These are phyloP conservation scores for Yponomeuta malinellus DNA, from an alignment of 2,888 invertebrate genomes.

Conservation along the genomic window DNA sequence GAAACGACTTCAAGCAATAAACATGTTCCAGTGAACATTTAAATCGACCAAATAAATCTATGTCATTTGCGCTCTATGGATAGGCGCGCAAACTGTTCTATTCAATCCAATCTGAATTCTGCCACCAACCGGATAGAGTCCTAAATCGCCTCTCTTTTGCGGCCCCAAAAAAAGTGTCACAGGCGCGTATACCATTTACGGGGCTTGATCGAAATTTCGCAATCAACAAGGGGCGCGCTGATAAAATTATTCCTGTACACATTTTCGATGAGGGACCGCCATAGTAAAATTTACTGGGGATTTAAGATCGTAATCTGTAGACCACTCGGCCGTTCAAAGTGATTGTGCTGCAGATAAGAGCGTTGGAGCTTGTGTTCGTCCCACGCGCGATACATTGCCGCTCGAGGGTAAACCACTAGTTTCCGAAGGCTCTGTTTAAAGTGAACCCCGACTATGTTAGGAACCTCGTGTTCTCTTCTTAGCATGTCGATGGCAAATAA, in stretches of 20 bases:
- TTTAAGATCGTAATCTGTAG: constrained; percentile 68
- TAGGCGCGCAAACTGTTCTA: constrained; percentile 43
- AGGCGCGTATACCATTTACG: constrained; percentile 70
- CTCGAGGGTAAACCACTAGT: constrained; percentile 16
- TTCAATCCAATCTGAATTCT: neutral
- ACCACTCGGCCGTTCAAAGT: constrained; percentile 71
- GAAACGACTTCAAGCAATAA: constrained; percentile 44
- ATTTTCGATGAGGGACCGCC: constrained; percentile 60
- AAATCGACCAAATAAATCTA: constrained; percentile 70
- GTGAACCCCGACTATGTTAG: no score
- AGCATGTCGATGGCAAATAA: constrained; percentile 12
- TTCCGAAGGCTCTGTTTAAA: no score
- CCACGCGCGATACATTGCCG: constrained; percentile 45
- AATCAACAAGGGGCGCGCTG: constrained; percentile 66
- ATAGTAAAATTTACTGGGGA: constrained; percentile 70
- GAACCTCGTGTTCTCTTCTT: no score
- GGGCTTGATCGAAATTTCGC: constrained; percentile 73
- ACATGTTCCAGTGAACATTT: constrained; percentile 53
- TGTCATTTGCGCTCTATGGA: constrained; percentile 54
- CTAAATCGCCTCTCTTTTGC: constrained; percentile 26
- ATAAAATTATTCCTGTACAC: constrained; percentile 73
- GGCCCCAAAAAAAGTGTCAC: constrained; percentile 72
- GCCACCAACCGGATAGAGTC: neutral
- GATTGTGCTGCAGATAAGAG: constrained; percentile 67
- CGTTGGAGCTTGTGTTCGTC: constrained; percentile 53